Conservation (phyloP, 1,140 invertebrate species). For the Neuroterus valhalla region DNA sequence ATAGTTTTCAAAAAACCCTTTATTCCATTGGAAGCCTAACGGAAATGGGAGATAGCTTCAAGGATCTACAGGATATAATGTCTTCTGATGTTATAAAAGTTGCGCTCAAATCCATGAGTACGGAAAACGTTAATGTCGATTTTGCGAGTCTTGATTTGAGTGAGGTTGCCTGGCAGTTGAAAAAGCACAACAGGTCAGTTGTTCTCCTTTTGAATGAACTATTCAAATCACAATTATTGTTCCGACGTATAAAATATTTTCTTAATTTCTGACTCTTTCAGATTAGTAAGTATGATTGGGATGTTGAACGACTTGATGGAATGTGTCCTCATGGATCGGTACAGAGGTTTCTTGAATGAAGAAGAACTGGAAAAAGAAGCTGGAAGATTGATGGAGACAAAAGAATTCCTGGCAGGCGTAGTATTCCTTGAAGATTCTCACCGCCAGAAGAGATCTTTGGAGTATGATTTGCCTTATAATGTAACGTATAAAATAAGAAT, state of each 20-base stretch:
- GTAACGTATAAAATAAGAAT: constrained; percentile 80
- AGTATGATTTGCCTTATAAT: constrained; percentile 62
- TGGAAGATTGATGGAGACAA: constrained; percentile 73
- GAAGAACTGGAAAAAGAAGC: constrained; percentile 74
- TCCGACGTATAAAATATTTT: neutral
- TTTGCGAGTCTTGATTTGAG: constrained; percentile 62
- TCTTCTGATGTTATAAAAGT: constrained; percentile 68
- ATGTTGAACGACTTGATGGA: constrained; percentile 75
- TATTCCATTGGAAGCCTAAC: constrained; percentile 71
- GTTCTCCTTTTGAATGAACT: neutral
- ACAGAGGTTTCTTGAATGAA: constrained; percentile 74
- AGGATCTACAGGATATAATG: constrained; percentile 71
- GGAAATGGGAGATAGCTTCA: constrained; percentile 71
- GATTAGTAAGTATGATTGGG: constrained; percentile 62
- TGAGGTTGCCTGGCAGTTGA: constrained; percentile 64
- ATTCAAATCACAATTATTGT: neutral
- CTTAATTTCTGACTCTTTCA: constrained; percentile 35
- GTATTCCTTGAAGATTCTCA: constrained; percentile 71
- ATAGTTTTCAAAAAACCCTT: constrained; percentile 72
- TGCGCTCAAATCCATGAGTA: constrained; percentile 63
- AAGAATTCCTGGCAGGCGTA: constrained; percentile 77
- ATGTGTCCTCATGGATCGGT: constrained; percentile 79
- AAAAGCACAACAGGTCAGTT: constrained; percentile 54
- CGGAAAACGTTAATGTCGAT: constrained; percentile 57
- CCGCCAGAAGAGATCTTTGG: constrained; percentile 50